Conservation (phyloP, 1,140 invertebrate species). For the Bombus waltoni region DNA sequence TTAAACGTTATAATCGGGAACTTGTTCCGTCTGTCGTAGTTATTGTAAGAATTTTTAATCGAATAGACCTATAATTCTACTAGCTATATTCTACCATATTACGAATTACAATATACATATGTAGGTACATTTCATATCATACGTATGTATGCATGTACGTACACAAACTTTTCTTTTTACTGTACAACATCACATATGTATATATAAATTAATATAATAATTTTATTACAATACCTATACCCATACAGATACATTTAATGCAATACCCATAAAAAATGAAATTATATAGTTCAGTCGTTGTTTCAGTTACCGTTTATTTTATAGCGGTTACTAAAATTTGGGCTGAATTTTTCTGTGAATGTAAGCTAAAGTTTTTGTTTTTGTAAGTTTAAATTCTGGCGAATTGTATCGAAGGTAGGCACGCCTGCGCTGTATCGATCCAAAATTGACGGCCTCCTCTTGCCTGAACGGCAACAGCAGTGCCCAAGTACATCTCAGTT, state of each 20-base stretch:
- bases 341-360: background rate
- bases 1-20: too few relatives aligned
- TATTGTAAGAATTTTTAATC: too few relatives aligned
- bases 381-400: background rate
- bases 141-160: background rate
- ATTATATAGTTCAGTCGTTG: background rate
- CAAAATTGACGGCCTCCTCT: conserved; percentile 25
- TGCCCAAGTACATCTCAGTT: background rate
- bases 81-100: background rate
- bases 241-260: too few relatives aligned
- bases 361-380: background rate
- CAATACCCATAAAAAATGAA: background rate
- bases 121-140: background rate
- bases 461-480: background rate
- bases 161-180: background rate
- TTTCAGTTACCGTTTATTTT: background rate
- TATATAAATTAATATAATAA: background rate
- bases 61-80: too few relatives aligned
- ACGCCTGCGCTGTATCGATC: conserved; percentile 68
- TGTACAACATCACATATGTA: background rate
- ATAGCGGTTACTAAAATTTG: background rate
- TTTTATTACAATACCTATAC: background rate
- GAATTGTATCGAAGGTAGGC: background rate
- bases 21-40: too few relatives aligned
- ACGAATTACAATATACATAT: background rate